Base-by-base conservation (phyloP, 2,113 vertebrate genomes). In the Orthonyx spaldingii region DNA sequence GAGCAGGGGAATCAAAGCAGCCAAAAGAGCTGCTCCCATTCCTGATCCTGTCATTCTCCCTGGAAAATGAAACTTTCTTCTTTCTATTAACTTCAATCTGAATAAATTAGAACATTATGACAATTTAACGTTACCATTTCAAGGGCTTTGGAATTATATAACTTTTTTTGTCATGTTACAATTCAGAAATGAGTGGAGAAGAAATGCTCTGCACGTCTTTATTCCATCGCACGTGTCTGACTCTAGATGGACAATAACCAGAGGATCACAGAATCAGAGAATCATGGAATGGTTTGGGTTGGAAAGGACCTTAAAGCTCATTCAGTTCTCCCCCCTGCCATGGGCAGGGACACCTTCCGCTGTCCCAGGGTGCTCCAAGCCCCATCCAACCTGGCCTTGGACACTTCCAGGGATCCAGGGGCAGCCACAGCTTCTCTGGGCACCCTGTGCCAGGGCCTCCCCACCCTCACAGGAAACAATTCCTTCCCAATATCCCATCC, bases 311-410 rank as follows among this genome's bases (percentile, higher is more conserved):
- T 35, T 9, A n/a, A 68, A 27, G 0, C 0, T 0, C 46, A 30
- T 17, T 27, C 3, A 0, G 0, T 52, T 0, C 28, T 13, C 49
- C 1, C 10, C 28, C 9, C 12, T 30, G 23, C 16, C 23, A 17
- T 30, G 28, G 8, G 11, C 52, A 52, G 23, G 44, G 60, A 30
- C 52, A 46, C 1, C 52, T 74, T 0, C 44, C 46, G 52, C 37
- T 3, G 0, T 16, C 37, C 33, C 60, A 81, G 37, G 18, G 0
- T 65, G 27, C 37, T 66, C 77, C 68, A 57, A 81, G 35, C 12
- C 37, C 66, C 0, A 0, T 57, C 42, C 50, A 50, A 0, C 27
- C 35, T 44, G 32, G 15, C 15, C 44, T 81, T 50, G 68, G 44
- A 0, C 50, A 50, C 27, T 72, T 0, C 27, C 50, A 88, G 59